Evolutionary conservation across 2,797 vertebrate species (phyloP).

Genomic region (Amphiprion clarkii): DNA sequence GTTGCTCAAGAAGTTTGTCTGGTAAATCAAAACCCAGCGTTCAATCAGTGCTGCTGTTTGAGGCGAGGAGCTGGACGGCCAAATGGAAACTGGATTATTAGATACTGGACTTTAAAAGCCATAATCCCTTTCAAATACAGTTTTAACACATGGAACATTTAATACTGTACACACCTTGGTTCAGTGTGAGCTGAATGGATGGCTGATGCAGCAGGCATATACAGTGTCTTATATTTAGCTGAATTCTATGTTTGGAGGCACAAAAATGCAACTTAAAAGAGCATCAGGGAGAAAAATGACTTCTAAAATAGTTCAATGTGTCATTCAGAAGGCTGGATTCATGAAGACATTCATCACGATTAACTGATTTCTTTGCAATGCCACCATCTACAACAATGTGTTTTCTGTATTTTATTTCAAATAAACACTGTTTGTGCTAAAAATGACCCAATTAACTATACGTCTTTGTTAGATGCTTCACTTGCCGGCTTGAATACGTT

Average conservation of each 20-base stretch:
- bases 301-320: too few relatives aligned
- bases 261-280: neutral
- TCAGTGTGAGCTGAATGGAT: neutral
- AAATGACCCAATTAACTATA: too few relatives aligned
- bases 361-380: neutral
- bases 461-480: too few relatives aligned
- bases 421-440: too few relatives aligned
- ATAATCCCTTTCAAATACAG: constrained; percentile 6
- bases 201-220: neutral
- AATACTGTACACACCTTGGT: neutral
- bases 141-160: neutral
- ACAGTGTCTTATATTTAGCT: too few relatives aligned
- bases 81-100: too few relatives aligned
- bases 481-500: too few relatives aligned
- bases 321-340: too few relatives aligned
- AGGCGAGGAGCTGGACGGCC: too few relatives aligned
- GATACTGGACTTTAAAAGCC: constrained; percentile 1
- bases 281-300: too few relatives aligned
- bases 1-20: constrained; percentile 6
- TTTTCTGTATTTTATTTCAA: too few relatives aligned
- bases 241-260: neutral
- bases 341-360: neutral
- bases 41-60: constrained; percentile 22
- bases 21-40: constrained; percentile 19
- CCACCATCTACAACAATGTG: too few relatives aligned